Base-by-base conservation (phyloP, 1,140 invertebrate species). In the Zophobas atratus region DNA sequence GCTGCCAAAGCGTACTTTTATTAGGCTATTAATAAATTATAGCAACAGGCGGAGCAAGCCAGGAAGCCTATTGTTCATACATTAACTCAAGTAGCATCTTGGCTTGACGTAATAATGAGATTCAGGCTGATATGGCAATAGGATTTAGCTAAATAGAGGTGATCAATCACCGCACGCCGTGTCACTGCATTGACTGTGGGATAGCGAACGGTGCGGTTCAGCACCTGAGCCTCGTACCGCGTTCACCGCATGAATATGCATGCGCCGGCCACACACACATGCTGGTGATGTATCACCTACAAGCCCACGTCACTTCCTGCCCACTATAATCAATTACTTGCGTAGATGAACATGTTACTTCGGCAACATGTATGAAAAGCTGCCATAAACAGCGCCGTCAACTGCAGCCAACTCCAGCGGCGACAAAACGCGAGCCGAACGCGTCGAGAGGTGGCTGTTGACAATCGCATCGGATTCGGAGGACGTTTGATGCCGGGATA, bases 21-120 rank as follows among this genome's bases (percentile, higher is more conserved):
- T 85, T 84, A 84, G 82, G 81, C 83, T 82, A 86, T 86, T 86
- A 86, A 86, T 86, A 85, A 86, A 86, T 86, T 86, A 86, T 84
- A 85, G 85, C 85, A 86, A 86, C 84, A 86, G 84, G 84, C 85
- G 84, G 82, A 81, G 82, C 80, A 81, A 78, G 75, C 81, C 76
- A 83, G 82, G 80, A 82, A 81, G 84, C 85, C 83, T 84, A 85
- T 85, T 85, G 84, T 84, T 84, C 85, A 84, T 85, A 83, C 83
- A 85, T 85, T 85, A 85, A 85, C 84, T 84, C 82, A 84, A 85
- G 84, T 84, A 84, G 83, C 85, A 86, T 86, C 85, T 86, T 86
- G 85, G 83, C 82, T 83, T 86, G 85, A 86, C 85, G 83, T 86
- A 85, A 84, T 86, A 85, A 86, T 86, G 84, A 86, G 85, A 86